A percentile compares a stretch with the other conserved stretches of the same genome.
These are phyloP conservation scores for Lydus trimaculatus DNA, from an alignment of 2,888 invertebrate species.

Conservation along the genomic window DNA sequence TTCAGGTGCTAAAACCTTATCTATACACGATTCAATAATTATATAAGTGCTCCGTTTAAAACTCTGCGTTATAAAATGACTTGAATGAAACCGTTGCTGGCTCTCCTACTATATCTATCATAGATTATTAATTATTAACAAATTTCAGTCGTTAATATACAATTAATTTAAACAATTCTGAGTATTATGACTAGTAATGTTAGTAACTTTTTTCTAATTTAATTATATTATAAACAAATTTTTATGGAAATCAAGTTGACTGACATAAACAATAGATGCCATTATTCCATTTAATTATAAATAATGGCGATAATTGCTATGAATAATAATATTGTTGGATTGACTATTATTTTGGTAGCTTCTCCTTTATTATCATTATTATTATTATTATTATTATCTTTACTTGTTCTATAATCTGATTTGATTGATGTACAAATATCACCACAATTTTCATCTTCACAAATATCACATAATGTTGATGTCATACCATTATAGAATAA, in stretches of 20 bases:
- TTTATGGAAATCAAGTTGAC: too few species aligned
- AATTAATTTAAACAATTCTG: conserved; percentile 15
- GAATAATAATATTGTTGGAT: conserved; percentile 10
- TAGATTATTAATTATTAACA: too few species aligned
- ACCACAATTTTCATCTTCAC: conserved; percentile 72
- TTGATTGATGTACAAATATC: conserved; percentile 58
- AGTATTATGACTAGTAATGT: conserved; percentile 26
- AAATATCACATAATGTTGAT: conserved; percentile 83
- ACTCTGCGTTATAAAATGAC: too few species aligned
- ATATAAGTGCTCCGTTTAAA: too few species aligned
- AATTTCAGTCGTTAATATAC: conserved; percentile 10
- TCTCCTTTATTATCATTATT: conserved; percentile 25
- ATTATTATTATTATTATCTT: conserved; percentile 14
- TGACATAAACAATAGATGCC: too few species aligned
- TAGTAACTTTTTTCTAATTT: conserved; percentile 16
- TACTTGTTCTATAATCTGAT: conserved; percentile 57
- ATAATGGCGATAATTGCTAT: conserved; percentile 16
- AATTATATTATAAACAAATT: conserved; percentile 5
- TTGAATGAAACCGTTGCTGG: too few species aligned
- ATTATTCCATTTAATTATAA: conserved; percentile 11
- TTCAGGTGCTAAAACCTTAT: too few species aligned
- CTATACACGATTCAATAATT: too few species aligned
- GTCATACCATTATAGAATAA: conserved; percentile 79
- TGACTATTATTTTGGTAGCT: conserved; percentile 1
- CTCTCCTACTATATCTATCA: too few species aligned